These are phyloP conservation scores for Acleris literana DNA, from an alignment of 2,888 invertebrate genomes.

Conservation along the genomic window DNA sequence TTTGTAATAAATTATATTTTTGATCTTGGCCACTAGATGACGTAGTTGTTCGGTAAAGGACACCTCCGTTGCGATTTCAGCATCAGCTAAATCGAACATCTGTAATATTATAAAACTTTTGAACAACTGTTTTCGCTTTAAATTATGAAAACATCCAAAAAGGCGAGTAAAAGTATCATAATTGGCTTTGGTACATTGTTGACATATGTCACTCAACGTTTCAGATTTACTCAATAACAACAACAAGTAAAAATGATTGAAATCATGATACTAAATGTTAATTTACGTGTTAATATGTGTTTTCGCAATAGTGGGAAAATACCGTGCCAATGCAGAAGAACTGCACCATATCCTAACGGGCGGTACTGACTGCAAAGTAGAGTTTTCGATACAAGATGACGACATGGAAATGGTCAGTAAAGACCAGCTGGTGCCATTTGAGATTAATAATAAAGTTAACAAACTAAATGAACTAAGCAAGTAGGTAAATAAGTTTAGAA, in stretches of 20 bases:
- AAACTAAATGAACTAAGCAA: slow-evolving; percentile 45
- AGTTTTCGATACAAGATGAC: slow-evolving; percentile 49
- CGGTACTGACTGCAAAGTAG: slow-evolving; percentile 51
- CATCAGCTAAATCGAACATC: slow-evolving; percentile 88
- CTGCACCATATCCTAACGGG: slow-evolving; percentile 49
- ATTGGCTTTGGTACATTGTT: slow-evolving; percentile 8
- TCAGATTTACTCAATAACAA: slow-evolving; percentile 14
- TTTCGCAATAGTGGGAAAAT: slow-evolving; percentile 36
- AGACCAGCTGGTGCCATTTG: slow-evolving; percentile 40
- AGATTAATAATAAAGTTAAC: slow-evolving; percentile 39
- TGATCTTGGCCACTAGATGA: slow-evolving; percentile 77
- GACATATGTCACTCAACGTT: slow-evolving; percentile 17
- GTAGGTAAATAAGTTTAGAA: slow-evolving; percentile 40
- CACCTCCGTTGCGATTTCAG: slow-evolving; percentile 86
- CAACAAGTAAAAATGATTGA: slow-evolving; percentile 21
- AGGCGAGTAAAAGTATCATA: not conserved
- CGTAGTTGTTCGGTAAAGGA: slow-evolving; percentile 87
- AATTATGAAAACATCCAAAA: not conserved
- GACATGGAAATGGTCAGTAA: slow-evolving; percentile 54
- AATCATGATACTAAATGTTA: slow-evolving; percentile 37
- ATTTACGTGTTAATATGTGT: slow-evolving; percentile 42
- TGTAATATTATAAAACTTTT: slow-evolving; percentile 54
- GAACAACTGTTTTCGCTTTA: not conserved
- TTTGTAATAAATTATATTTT: slow-evolving; percentile 75
- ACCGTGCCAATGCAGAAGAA: slow-evolving; percentile 42